These are phyloP conservation scores for Pseudoatta argentina DNA, from an alignment of 1,140 invertebrate species.

Conservation along the genomic window DNA sequence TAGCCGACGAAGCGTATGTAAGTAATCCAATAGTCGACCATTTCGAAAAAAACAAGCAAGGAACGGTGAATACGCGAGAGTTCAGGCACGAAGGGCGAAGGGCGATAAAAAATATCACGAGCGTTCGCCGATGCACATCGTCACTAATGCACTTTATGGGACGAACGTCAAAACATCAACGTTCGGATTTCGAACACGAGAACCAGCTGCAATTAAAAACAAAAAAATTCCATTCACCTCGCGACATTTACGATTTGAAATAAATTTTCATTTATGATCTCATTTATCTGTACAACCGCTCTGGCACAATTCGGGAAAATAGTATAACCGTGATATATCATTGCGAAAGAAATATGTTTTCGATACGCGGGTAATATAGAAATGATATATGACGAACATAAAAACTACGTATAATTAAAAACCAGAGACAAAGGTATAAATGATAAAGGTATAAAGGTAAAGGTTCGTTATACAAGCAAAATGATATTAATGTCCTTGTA, in stretches of 20 bases:
- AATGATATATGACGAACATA: neutral
- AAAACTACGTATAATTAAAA: constrained; percentile 15
- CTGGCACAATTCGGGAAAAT: constrained; percentile 18
- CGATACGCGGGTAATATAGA: neutral
- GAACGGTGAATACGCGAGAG: constrained; percentile 47
- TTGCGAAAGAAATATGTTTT: constrained; percentile 1
- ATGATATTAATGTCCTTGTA: constrained; percentile 4
- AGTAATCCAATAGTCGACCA: constrained; percentile 57
- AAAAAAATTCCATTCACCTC: constrained; percentile 36
- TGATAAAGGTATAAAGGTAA: neutral
- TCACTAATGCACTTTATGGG: constrained; percentile 55
- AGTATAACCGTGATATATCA: neutral
- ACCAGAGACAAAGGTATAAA: neutral
- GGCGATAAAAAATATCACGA: constrained; percentile 58
- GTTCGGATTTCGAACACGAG: constrained; percentile 44
- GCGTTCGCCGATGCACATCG: constrained; percentile 43
- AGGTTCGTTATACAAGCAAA: neutral
- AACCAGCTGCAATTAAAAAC: constrained; percentile 10
- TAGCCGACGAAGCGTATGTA: constrained; percentile 52
- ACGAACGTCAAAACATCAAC: constrained; percentile 60
- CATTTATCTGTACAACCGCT: constrained; percentile 4
- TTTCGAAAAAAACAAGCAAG: constrained; percentile 47
- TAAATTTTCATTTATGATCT: constrained; percentile 53
- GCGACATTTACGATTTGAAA: constrained; percentile 41
- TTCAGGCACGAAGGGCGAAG: constrained; percentile 23